Evolutionary conservation across 2,113 vertebrate species (phyloP), one percentile per base, ranked within the genome.

Genomic region (Oncorhynchus mykiss): DNA sequence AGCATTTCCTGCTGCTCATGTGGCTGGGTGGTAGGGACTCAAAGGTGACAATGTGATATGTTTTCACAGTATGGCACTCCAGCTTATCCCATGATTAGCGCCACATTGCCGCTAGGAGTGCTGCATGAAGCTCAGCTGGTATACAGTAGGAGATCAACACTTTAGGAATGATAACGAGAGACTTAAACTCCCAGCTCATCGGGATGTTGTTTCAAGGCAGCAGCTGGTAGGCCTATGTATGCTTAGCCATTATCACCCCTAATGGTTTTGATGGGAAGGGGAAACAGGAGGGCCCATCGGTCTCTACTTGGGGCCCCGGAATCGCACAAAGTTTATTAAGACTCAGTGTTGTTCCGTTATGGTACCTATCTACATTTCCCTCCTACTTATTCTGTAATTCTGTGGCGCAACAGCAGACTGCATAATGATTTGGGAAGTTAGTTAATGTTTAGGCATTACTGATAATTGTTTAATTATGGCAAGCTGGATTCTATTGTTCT

Each of bases 391-490:
- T 82, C 81, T 68, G 82, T 84, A 72, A 86, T 80, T 54, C 12
- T 54, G 51, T 54, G 51, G 51, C 51, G 5, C 51, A 16, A 54
- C 51, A 54, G 85, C 76, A 80, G 81, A 77, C 86, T 82, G 76
- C 20, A 82, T 80, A 80, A 27, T 73, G 84, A 87, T 87, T 86
- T 84, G 77, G 78, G 87, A 81, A 85, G 85, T 83, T 79, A 82
- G 80, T 85, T 91, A 88, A 91, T 89, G 77, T 89, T 86, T 79
- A 80, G 80, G 75, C 80, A 82, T 84, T 80, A 68, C 75, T 18
- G 83, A 91, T 91, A 91, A 93, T 89, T 88, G 85, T 87, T 93
- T 87, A 84, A 91, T 93, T 92, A 92, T 87, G 88, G 90, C 79
- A 76, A 75, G 84, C 78, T 80, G 82, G 81, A 77, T 84, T 72